Evolutionary conservation across 2,113 vertebrate species (phyloP).

Genomic region (Hymenochirus boettgeri): DNA sequence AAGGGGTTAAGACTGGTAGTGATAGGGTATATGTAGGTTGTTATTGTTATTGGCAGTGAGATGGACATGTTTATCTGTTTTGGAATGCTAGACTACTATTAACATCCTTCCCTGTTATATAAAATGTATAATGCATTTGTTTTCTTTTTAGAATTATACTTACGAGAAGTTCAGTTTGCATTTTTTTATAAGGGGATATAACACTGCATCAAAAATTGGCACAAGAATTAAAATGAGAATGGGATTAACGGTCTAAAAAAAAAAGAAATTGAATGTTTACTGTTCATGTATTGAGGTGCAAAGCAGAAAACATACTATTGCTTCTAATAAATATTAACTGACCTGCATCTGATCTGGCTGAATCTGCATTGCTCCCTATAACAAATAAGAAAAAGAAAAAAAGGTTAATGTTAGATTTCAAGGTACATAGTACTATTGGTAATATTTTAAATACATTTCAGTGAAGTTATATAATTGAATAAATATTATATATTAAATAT

Average conservation of each 20-base stretch:
- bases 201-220: conserved; percentile 69
- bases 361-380: conserved; percentile 72
- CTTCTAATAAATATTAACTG: conserved; percentile 8
- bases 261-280: conserved; percentile 9
- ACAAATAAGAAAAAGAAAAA: conserved; percentile 11
- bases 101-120: too few species aligned
- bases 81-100: too few species aligned
- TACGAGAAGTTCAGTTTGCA: conserved; percentile 90
- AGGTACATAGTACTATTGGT: too few species aligned
- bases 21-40: too few species aligned
- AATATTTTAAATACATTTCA: too few species aligned
- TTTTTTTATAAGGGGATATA: conserved; percentile 87
- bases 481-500: too few species aligned
- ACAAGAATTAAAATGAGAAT: conserved; percentile 87
- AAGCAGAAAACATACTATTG: conserved; percentile 25
- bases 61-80: too few species aligned
- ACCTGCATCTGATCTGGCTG: conserved; percentile 98
- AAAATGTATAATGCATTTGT: not conserved
- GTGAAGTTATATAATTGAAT: too few species aligned
- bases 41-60: too few species aligned
- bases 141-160: too few species aligned
- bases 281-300: not conserved
- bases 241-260: conserved; percentile 79
- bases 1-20: too few species aligned
- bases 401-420: too few species aligned